Evolutionary conservation across 1,140 invertebrate species (phyloP).

Genomic region (Drosophila persimilis): DNA sequence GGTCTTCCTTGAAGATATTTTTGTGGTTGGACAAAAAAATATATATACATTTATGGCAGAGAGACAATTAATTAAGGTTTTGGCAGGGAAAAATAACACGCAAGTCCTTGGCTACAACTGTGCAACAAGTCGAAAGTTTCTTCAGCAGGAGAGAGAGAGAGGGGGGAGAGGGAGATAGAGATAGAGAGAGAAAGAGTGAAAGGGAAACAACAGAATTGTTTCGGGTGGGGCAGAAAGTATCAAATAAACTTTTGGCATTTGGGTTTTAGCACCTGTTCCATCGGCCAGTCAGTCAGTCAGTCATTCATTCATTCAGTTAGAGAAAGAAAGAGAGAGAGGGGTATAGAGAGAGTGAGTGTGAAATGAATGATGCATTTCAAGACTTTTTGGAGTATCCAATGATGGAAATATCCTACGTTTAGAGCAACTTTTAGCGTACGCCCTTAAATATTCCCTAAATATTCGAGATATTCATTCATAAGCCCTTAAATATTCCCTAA

Average conservation of each 20-base stretch:
- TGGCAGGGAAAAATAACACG: slow-evolving; percentile 25
- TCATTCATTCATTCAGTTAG: slow-evolving; percentile 1
- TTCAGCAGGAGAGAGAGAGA: slow-evolving; percentile 19
- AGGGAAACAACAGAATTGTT: slow-evolving; percentile 14
- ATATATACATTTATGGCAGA: slow-evolving; percentile 47
- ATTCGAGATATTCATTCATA: too few species aligned
- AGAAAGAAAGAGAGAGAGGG: not conserved
- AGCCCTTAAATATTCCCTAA: not conserved
- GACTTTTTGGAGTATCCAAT: too few species aligned
- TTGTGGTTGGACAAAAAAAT: slow-evolving; percentile 50
- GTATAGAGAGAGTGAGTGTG: slow-evolving; percentile 1
- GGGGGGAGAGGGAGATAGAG: too few species aligned
- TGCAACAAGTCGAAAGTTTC: slow-evolving; percentile 70
- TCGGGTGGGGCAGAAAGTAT: slow-evolving; percentile 7
- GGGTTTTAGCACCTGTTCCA: slow-evolving; percentile 6
- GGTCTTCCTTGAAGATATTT: slow-evolving; percentile 35
- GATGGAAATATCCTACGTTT: too few species aligned
- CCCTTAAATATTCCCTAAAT: not conserved
- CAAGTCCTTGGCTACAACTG: slow-evolving; percentile 17
- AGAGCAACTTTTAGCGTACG: not conserved
- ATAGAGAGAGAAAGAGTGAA: slow-evolving; percentile 12
- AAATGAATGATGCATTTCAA: slow-evolving; percentile 21
- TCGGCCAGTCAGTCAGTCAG: not conserved
- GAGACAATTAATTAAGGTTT: slow-evolving; percentile 71
- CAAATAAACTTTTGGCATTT: slow-evolving; percentile 35